Evolutionary conservation across 2,797 vertebrate species (phyloP), one percentile per base, ranked within the genome.

Genomic region (Champsocephalus gunnari): DNA sequence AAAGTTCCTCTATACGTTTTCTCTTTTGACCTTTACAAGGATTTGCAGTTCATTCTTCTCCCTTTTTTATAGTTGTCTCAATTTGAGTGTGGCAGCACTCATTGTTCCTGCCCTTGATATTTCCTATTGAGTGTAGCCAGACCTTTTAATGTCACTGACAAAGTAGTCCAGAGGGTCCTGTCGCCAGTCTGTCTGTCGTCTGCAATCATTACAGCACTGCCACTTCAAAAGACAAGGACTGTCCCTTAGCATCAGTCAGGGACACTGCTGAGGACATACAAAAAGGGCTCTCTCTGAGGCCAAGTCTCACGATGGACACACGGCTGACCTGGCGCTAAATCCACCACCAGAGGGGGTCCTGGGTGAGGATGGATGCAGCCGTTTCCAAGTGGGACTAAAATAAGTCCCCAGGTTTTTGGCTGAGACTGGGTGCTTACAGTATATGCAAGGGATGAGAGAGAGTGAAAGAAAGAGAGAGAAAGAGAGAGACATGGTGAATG

Each of bases 71-170:
- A 87, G 87, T 84, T 68, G 81, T 87, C 80, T 88, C 90, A 88
- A 57, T 90, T 87, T 89, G 86, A 89, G 83, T 86, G 88, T 87
- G 82, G 90, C 82, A 79, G 86, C 75, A 72, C 76, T 89, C 87
- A 88, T 90, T 90, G 90, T 88, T 86, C 88, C 75, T 81, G 92
- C 83, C 89, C 92, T 92, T 93, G 91, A 89, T 93, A 89, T 85
- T 91, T 85, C 80, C 86, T 80, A 85, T 32, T 75, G 86, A 90
- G 88, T 87, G 80, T 70, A 90, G 87, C 80, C 64, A 75, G 82
- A 81, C 86, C 83, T 91, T 92, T 93, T 92, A 93, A 93, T 89
- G 90, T 90, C 86, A 89, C 88, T 86, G 85, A 92, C 90, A 92
- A 91, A 93, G 90, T 81, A 88, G 88, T 87, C 91, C 83, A 72